Evolutionary conservation across 2,113 vertebrate species (phyloP).

Genomic region (Porphyrio hochstetteri): DNA sequence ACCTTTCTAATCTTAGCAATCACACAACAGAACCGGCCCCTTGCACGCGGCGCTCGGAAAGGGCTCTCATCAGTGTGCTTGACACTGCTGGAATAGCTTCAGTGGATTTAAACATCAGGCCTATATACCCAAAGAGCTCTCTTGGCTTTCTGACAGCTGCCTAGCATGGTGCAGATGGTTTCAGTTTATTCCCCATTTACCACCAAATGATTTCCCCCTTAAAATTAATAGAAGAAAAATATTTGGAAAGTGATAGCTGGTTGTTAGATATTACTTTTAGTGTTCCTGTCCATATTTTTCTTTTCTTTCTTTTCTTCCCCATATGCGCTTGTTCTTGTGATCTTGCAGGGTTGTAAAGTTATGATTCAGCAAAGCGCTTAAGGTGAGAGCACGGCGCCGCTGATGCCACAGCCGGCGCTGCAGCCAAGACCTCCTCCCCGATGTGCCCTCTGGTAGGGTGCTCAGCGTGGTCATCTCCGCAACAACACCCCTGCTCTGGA

Average conservation of each 20-base stretch:
- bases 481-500: not conserved
- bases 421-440: accelerated
- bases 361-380: not conserved
- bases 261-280: slow-evolving; percentile 54
- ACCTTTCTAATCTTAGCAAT: slow-evolving; percentile 22
- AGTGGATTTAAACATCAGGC: slow-evolving; percentile 33
- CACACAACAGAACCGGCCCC: not conserved
- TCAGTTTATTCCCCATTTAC: slow-evolving; percentile 63
- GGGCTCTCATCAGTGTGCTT: not conserved
- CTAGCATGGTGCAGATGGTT: slow-evolving; percentile 56
- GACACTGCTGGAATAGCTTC: slow-evolving; percentile 42
- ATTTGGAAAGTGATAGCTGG: slow-evolving; percentile 59
- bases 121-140: not conserved
- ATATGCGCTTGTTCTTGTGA: not conserved
- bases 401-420: accelerated
- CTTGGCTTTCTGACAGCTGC: slow-evolving; percentile 59
- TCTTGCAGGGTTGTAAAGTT: not conserved
- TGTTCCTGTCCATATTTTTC: slow-evolving; percentile 51
- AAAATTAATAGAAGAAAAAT: slow-evolving; percentile 69
- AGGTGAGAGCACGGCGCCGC: not conserved
- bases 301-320: slow-evolving; percentile 20
- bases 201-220: slow-evolving; percentile 55
- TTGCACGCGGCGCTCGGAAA: accelerated
- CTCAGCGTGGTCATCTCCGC: not conserved
- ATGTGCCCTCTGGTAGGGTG: not conserved